Percentiles rank a stretch among this genome's conserved stretches.
These are phyloP conservation scores for Hirundo rustica DNA, from an alignment of 2,797 vertebrate species.

Conservation along the genomic window DNA sequence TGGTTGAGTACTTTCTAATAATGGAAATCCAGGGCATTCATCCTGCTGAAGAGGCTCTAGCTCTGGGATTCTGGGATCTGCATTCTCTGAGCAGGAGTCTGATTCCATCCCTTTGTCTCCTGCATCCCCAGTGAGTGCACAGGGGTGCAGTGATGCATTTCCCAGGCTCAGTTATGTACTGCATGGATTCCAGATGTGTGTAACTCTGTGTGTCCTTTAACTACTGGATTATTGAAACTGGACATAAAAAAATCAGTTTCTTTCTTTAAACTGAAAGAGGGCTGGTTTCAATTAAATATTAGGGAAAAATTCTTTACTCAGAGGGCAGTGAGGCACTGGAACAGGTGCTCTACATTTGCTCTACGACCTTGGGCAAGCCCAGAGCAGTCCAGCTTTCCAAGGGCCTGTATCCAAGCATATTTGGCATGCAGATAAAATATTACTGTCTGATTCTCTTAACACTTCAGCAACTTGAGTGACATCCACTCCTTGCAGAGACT, in stretches of 20 bases:
- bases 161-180: not conserved
- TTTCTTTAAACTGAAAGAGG: not conserved
- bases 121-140: not conserved
- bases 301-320: not conserved
- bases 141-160: not conserved
- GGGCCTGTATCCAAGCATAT: not conserved
- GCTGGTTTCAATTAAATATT: not conserved
- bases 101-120: not conserved
- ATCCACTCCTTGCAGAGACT: not conserved
- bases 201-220: not conserved
- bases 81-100: not conserved
- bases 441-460: not conserved
- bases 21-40: not conserved
- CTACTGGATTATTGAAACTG: not conserved
- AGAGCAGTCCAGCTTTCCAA: not conserved
- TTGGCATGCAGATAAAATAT: not conserved
- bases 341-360: not conserved
- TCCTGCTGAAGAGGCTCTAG: not conserved
- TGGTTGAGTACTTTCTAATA: not conserved
- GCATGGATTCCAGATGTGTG: not conserved
- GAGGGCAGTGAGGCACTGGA: not conserved
- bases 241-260: not conserved
- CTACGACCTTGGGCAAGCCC: not conserved
- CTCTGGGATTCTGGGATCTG: not conserved
- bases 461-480: not conserved